These are phyloP conservation scores for Potamarius usumacintae DNA, from an alignment of 2,113 vertebrate genomes.

Conservation along the genomic window DNA sequence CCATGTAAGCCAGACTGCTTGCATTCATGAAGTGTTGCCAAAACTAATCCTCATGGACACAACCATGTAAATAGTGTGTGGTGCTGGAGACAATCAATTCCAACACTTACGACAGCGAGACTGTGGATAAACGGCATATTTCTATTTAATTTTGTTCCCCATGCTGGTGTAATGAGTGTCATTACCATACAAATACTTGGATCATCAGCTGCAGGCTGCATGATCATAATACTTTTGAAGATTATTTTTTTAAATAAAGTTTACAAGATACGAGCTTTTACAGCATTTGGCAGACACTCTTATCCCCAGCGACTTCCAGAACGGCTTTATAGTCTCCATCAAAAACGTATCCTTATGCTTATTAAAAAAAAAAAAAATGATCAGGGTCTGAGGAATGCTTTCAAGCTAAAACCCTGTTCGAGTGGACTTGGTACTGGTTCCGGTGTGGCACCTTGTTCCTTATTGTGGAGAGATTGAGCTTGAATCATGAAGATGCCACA, in stretches of 20 bases:
- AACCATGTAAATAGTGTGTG: not conserved
- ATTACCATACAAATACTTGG: not conserved
- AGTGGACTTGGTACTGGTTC: not conserved
- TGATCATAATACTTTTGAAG: not conserved
- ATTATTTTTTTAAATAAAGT: not conserved
- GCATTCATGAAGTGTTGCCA: not conserved
- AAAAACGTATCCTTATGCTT: not conserved
- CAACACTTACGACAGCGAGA: not conserved
- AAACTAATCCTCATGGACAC: not conserved
- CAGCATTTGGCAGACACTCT: not conserved
- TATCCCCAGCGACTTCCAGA: not conserved
- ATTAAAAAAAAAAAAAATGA: not conserved
- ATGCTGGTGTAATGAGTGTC: constrained; percentile 5
- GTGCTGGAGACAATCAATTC: not conserved
- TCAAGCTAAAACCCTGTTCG: not conserved
- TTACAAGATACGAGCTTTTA: not conserved
- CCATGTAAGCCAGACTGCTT: not conserved
- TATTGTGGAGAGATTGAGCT: not conserved
- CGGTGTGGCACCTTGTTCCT: too few species aligned
- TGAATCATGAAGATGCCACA: not conserved
- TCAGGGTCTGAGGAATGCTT: not conserved
- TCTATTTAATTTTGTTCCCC: not conserved
- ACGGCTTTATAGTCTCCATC: not conserved
- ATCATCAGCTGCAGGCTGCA: constrained; percentile 6
- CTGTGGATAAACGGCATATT: not conserved